These are phyloP conservation scores for Agrilus planipennis DNA, from an alignment of 1,140 invertebrate species.

Conservation along the genomic window DNA sequence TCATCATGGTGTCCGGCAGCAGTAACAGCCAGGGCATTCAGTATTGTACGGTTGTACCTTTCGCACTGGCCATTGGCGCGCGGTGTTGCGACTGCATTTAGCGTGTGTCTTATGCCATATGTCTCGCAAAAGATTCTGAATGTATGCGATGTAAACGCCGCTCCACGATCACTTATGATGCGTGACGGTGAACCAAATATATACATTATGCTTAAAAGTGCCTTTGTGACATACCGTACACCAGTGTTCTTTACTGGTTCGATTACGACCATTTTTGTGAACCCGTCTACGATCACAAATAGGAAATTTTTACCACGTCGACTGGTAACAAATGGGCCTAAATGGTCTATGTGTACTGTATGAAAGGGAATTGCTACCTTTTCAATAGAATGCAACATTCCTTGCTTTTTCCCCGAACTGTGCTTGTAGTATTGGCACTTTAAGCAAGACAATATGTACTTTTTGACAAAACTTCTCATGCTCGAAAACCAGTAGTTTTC, in stretches of 20 bases:
- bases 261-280: constrained; percentile 17
- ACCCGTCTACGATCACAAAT: constrained; percentile 28
- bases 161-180: constrained; percentile 13
- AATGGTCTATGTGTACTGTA: constrained; percentile 4
- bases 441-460: constrained; percentile 20
- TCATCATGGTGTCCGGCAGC: background rate
- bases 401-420: constrained; percentile 13
- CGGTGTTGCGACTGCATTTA: constrained; percentile 15
- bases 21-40: constrained; percentile 8
- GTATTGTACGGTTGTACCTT: no score
- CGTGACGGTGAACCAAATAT: constrained; percentile 26
- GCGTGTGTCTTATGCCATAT: constrained; percentile 12
- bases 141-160: constrained; percentile 12
- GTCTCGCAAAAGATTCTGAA: constrained; percentile 13
- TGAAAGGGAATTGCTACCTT: constrained; percentile 2
- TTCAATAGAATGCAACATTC: constrained; percentile 2
- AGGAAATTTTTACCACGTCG: constrained; percentile 17
- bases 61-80: constrained; percentile 16
- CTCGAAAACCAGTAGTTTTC: no score
- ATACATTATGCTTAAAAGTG: background rate
- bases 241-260: constrained; percentile 3
- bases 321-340: constrained; percentile 11
- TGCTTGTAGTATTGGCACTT: constrained; percentile 23
- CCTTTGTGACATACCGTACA: background rate
- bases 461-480: constrained; percentile 16